phyloP scores from a whole-genome alignment of 2,797 vertebrate genomes.

The Margarornis squamiger region DNA sequence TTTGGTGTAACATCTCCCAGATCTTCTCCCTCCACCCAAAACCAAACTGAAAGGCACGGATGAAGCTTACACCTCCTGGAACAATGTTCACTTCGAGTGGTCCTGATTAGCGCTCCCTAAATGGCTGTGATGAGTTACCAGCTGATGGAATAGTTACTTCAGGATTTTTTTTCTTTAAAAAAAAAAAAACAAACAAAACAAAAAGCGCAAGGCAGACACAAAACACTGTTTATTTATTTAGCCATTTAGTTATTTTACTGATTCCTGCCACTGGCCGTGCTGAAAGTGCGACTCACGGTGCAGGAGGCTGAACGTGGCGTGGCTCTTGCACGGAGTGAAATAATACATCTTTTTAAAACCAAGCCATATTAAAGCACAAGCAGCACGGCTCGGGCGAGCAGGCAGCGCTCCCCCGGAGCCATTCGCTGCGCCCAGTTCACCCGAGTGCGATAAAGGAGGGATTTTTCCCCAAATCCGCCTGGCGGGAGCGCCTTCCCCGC shows the following conservation, averaged over 20 bases:
- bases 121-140: not conserved
- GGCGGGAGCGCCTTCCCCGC: not conserved
- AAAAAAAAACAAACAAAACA: not conserved
- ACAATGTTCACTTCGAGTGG: not conserved
- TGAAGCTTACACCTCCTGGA: not conserved
- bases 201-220: not conserved
- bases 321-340: not conserved
- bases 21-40: not conserved
- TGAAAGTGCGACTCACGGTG: not conserved
- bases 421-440: not conserved
- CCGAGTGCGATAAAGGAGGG: not conserved
- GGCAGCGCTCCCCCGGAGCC: not conserved
- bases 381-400: not conserved
- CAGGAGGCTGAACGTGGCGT: not conserved
- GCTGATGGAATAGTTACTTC: conserved; percentile 2
- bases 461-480: not conserved
- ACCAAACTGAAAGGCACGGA: not conserved
- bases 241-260: not conserved
- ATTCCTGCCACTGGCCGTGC: not conserved
- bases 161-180: not conserved
- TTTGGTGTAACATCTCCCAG: not conserved
- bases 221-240: not conserved
- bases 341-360: no score
- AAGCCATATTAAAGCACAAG: not conserved
- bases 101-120: not conserved